Evolutionary conservation across 2,888 invertebrate species (phyloP), one percentile per base, ranked within the genome.

Genomic region (Eudemis profundana): DNA sequence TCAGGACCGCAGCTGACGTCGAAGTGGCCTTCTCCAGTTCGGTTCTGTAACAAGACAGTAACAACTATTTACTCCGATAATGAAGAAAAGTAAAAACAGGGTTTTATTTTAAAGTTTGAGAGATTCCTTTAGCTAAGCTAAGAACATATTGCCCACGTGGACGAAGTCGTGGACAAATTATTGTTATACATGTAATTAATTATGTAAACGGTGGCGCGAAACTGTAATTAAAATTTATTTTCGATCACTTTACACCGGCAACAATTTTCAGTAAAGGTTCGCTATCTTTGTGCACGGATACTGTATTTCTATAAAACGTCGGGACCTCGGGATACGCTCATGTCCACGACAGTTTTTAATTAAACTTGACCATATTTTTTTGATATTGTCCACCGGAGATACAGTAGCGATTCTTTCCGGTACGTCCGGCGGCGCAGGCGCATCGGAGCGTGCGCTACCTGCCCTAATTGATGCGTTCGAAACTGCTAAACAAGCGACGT

Each of bases 1-100:
- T 94, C 94, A 40, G 93, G 93, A 36, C 94, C 95, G 76, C 96
- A 96, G 70, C 94, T 94, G 57, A 95, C 94, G 78, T 95, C 95
- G 74, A 94, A 94, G 77, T 94, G 94, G n/a, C 93, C 93, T 73
- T 94, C 94, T 72, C 94, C 95, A 69, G 95, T 95, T 72, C 94
- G 94, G 82, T 95, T 95, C 95, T 96, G 94, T 14, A 80, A 76
- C 66, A 62, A 72, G 70, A 66, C 27, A 47, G n/a, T 29, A 73
- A 67, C 36, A 51, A 19, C 21, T n/a, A 0, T 7, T 4, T n/a
- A 15, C 8, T 14, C 7, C n/a, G n/a, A 14, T 17, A n/a, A 23
- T 21, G 4, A 10, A 27, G 23, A 5, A n/a, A 8, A 29, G 10
- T 12, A 33, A 33, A 8, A 1, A 17, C 8, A 21, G 17, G 4